Evolutionary conservation across 1,140 invertebrate genomes (phyloP), one percentile per base, ranked within the genome.

Genomic region (Homalodisca vitripennis): DNA sequence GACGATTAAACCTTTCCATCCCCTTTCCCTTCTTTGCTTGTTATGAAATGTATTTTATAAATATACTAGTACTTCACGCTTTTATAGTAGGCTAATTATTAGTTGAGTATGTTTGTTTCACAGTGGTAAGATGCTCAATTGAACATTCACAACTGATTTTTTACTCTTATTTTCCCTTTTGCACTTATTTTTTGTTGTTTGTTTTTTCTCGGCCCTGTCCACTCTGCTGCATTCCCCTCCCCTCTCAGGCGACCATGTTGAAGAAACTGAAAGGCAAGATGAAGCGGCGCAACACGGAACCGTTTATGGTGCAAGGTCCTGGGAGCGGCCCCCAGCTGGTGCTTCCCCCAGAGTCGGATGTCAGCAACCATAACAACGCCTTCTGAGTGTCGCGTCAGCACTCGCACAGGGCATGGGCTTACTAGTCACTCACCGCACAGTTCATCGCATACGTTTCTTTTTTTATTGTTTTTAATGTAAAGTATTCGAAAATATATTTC

Each of bases 211-310:
- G 24, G 60, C 69, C 71, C 67, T 65, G 30, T 53, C n/a, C n/a
- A n/a, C n/a, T n/a, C n/a, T n/a, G n/a, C n/a, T n/a, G n/a, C n/a
- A n/a, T n/a, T n/a, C 51, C 69, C 62, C 1, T 20, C 14, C 26
- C 65, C 69, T 20, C 82, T 82, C 85, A 92, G 91, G 90, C 90
- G 75, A 92, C 90, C 78, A 92, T 92, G 90, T 84, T 92, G 83
- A 92, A 92, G 87, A 92, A 92, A 84, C 89, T 89, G 86, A 97
- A 95, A 84, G 90, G 89, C 78, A 97, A 96, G 87, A 95, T 97
- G 86, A 95, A 94, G 84, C 85, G 94, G 70, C 88, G 94, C 77
- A 95, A 97, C 83, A 96, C 94, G 70, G 92, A 94, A 84, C 92
- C 95, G 70, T 89, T 88, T 69, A 96, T 96, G 81, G 86, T 91